Evolutionary conservation across 2,113 vertebrate genomes (phyloP).

Genomic region (Diadophis punctatus): DNA sequence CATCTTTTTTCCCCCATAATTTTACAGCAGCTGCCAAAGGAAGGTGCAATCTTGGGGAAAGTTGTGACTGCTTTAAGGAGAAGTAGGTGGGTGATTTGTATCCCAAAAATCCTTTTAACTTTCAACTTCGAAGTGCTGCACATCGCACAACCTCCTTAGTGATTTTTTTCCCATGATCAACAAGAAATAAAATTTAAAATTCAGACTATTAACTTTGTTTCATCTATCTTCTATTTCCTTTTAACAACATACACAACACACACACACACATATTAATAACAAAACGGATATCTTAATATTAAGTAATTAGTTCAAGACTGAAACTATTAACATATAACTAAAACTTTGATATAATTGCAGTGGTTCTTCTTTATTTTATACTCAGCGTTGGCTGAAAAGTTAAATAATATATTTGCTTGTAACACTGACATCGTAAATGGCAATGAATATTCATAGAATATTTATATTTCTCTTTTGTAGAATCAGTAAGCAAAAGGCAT

Average conservation of each 20-base stretch:
- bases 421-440: not conserved
- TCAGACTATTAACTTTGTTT: not conserved
- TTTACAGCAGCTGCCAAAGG: not conserved
- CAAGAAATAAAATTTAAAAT: not conserved
- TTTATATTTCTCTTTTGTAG: not conserved
- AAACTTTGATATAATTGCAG: not conserved
- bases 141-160: not conserved
- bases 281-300: not conserved
- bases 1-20: not conserved
- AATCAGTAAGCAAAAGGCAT: not conserved
- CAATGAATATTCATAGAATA: not conserved
- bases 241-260: not conserved
- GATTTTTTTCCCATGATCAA: not conserved
- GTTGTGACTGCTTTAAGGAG: not conserved
- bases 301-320: not conserved
- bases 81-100: not conserved
- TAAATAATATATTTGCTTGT: not conserved
- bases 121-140: not conserved
- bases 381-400: not conserved
- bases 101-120: not conserved
- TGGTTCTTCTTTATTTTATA: not conserved
- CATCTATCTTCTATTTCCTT: not conserved
- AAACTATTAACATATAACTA: not conserved
- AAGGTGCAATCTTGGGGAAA: not conserved
- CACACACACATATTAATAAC: not conserved